Evolutionary conservation across 2,888 invertebrate genomes (phyloP), one percentile per base, ranked within the genome.

Genomic region (Dolichomitus sp.): DNA sequence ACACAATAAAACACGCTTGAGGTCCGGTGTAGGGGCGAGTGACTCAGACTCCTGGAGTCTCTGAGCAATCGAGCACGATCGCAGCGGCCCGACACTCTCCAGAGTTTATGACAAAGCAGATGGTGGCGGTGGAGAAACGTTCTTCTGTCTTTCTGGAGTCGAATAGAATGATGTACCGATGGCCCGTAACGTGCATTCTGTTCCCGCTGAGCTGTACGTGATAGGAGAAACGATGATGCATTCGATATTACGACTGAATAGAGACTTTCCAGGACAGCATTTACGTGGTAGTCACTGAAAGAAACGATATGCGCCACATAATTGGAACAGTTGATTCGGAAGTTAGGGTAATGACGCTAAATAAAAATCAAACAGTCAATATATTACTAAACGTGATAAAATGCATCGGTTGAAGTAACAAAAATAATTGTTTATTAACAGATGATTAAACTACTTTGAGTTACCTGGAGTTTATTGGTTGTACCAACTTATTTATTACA

Each of bases 41-140:
- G 81, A 77, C 61, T 81, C 77, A 81, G 72, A 61, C 72, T 66
- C 61, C 33, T 65, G 68, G 72, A 68, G 65, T 73, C 59, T 45
- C 66, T 45, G 81, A 77, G 72, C 81, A 73, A 81, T 81, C 70
- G 61, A 37, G 57, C 52, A 77, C 63, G 72, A 76, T 81, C 68
- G 72, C 74, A 57, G 30, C 37, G 61, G 69, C 37, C 40, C 66
- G 27, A 14, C 75, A 76, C 76, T 66, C 76, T 27, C 59, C 30
- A 52, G 37, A 66, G 45, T 81, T 73, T 73, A 77, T 69, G 61
- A 50, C 50, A 61, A 27, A 61, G 37, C 81, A 61, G 73, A 81
- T 76, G 76, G 42, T 69, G 66, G 30, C 42, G 59, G 11, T 52
- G 27, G 59, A 73, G 57, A 75, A 75, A 80, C 73, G 52, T 79